A percentile compares a stretch with the other conserved stretches of the same genome.
Conservation (phyloP, 2,888 invertebrate genomes). For the Germaria angustata region DNA sequence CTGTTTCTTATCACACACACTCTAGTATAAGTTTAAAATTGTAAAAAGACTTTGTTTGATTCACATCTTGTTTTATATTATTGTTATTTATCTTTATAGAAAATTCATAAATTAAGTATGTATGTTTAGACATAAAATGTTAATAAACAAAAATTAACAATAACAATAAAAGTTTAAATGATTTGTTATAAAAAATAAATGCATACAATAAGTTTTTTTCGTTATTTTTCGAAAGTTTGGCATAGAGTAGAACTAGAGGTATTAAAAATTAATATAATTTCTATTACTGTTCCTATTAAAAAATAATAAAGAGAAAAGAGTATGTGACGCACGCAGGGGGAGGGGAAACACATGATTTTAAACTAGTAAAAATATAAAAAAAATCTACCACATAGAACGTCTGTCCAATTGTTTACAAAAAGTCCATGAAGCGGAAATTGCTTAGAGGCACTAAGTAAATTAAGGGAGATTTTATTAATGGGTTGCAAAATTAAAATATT, state of each 20-base stretch:
- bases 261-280: too few species aligned
- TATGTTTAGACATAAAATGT: constrained; percentile 9
- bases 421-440: too few species aligned
- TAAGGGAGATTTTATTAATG: too few species aligned
- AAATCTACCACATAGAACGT: too few species aligned
- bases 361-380: too few species aligned
- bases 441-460: too few species aligned
- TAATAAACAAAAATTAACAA: constrained; percentile 12
- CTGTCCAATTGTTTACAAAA: too few species aligned
- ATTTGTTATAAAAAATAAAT: constrained; percentile 27
- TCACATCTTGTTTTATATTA: constrained; percentile 37
- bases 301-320: too few species aligned
- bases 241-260: neutral
- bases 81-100: constrained; percentile 28
- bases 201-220: neutral
- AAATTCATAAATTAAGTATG: constrained; percentile 5
- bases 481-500: too few species aligned
- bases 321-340: too few species aligned
- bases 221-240: neutral
- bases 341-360: too few species aligned
- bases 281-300: too few species aligned
- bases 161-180: constrained; percentile 10
- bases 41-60: constrained; percentile 31
- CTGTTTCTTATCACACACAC: neutral
- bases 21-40: constrained; percentile 2